A percentile compares a stretch with the other conserved stretches of the same genome.
These are phyloP conservation scores for Xenentodon cancila DNA, from an alignment of 2,797 vertebrate species.

Conservation along the genomic window DNA sequence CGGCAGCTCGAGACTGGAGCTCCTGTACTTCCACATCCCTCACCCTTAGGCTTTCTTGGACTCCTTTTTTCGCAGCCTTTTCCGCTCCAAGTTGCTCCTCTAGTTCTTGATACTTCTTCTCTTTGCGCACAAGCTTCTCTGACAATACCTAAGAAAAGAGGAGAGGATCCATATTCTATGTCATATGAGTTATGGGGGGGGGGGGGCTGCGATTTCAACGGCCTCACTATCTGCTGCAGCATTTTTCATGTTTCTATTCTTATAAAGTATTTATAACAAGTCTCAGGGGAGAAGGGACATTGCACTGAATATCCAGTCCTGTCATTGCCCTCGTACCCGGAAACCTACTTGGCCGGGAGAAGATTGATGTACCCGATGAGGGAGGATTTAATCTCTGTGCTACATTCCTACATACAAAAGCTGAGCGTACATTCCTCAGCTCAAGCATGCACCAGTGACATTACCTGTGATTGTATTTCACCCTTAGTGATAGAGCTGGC, in stretches of 20 bases:
- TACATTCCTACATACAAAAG: neutral
- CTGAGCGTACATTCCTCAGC: slow-evolving; percentile 3
- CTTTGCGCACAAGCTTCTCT: slow-evolving; percentile 88
- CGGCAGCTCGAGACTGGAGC: slow-evolving; percentile 85
- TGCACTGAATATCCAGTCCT: slow-evolving; percentile 7
- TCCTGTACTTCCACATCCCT: slow-evolving; percentile 91
- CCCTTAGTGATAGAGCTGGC: slow-evolving; percentile 31
- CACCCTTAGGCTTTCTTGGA: slow-evolving; percentile 88
- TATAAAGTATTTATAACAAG: slow-evolving; percentile 12
- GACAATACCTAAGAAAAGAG: slow-evolving; percentile 80
- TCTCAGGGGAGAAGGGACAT: slow-evolving; percentile 13
- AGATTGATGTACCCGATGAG: slow-evolving; percentile 10
- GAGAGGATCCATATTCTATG: neutral
- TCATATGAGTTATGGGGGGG: too few relatives aligned
- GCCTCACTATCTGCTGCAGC: too few relatives aligned
- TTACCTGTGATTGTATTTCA: slow-evolving; percentile 61
- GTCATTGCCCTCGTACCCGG: slow-evolving; percentile 26
- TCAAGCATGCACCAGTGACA: slow-evolving; percentile 5
- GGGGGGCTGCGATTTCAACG: too few relatives aligned
- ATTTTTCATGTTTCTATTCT: slow-evolving; percentile 9
- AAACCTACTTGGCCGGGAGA: slow-evolving; percentile 20
- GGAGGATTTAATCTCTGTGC: slow-evolving; percentile 34
- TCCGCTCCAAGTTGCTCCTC: slow-evolving; percentile 86
- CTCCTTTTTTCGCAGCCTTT: slow-evolving; percentile 83
- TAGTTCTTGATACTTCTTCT: slow-evolving; percentile 86